Base-by-base conservation (phyloP, 2,113 vertebrate genomes). In the Hippocampus zosterae region DNA sequence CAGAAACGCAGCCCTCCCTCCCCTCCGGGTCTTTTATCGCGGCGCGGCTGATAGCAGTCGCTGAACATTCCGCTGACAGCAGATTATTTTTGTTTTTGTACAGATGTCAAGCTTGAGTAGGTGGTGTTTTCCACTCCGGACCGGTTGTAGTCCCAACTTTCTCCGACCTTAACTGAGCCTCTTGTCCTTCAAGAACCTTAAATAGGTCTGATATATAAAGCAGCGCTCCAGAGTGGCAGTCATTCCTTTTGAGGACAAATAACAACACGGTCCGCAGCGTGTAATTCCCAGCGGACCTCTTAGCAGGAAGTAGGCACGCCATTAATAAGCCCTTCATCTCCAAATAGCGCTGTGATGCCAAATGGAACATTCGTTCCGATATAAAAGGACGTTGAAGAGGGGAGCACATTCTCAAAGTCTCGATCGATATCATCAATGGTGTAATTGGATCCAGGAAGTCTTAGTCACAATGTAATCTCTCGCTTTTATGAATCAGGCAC, bases 51-150 rank as follows among this genome's bases (percentile, higher is more conserved):
- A 94, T 93, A 92, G 90, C 92, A 92, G 86, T 91, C 90, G 81
- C 83, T 85, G 89, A 91, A 91, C 89, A 90, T 93, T 93, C 85
- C 93, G 92, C 92, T 95, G 93, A 95, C 92, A 95, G 91, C 90
- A 93, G 92, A 94, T 94, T 93, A 93, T 94, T 95, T 92, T 93
- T 95, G 91, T 92, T 94, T 94, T 93, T 92, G 91, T 92, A 92
- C 88, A 92, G 87, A 92, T 92, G 91, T 92, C 89, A 92, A 87
- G 91, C 91, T 87, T 88, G 87, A 93, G 87, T 91, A 90, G 89
- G 76, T 89, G 89, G 87, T 92, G 88, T 90, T 93, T 93, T 91
- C 87, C 89, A 90, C 81, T 87, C 79, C 79, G 73, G 19, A 7
- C n/a, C 63, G 23, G n/a, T 25, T 15, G 11, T 16, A 25, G 13